Evolutionary conservation across 2,113 vertebrate genomes (phyloP), one percentile per base, ranked within the genome.

Genomic region (Gobiocypris rarus): DNA sequence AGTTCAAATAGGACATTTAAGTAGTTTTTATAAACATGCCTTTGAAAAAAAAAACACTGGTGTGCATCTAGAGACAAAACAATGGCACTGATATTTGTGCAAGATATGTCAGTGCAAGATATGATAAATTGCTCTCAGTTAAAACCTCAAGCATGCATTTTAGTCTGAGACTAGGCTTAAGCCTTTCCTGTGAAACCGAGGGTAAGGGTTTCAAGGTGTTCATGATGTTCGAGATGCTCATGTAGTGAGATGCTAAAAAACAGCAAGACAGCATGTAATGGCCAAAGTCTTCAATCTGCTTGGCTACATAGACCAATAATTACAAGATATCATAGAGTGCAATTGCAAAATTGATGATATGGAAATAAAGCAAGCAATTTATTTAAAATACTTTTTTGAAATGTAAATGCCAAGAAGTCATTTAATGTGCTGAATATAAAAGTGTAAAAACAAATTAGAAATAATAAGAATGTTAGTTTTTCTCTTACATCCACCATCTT

Each of bases 401-500:
- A 58, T 58, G 9, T 59, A 9, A 3, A 24, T 10, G 10, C 9
- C 56, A 59, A 59, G 9, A 24, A 59, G 56, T 1, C n/a, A 19
- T 67, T 8, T 3, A 65, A 15, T 31, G 61, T 2, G 24, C 14
- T 28, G 6, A 28, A 65, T 14, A 34, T 17, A 19, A 50, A 67
- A 34, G 31, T 4, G 15, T 34, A 31, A 67, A 15, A 17, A 76
- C 8, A n/a, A 43, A 70, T 43, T 13, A 13, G 2, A 11, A 56
- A 70, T 41, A 7, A 38, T 11, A n/a, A 45, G 13, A 69, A 69
- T 5, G 19, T 15, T 43, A 9, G 31, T 73, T 31, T 67, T 22
- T 52, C 43, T 86, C 88, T 85, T 90, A 97, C 97, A 92, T 98
- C 97, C 78, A 98, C 97, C 97, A 98, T 98, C 93, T 97, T 97